phyloP scores from a whole-genome alignment of 2,113 vertebrate genomes.

The Todiramphus saurophagus region DNA sequence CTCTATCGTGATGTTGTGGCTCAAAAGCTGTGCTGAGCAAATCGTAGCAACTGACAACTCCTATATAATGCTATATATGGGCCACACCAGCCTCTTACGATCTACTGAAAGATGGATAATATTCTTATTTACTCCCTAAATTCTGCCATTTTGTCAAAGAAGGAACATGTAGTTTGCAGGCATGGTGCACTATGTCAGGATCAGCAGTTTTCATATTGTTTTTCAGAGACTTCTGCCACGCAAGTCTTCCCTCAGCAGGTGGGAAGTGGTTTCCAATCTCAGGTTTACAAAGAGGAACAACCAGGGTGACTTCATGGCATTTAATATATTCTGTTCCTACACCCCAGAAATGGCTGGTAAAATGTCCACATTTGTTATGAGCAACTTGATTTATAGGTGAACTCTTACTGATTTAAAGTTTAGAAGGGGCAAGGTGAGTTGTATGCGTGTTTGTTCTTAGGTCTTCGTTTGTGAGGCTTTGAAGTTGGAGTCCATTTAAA shows the following conservation, averaged over 20 bases:
- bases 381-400: constrained; percentile 7
- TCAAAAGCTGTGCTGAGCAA: constrained; percentile 15
- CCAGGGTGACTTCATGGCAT: constrained; percentile 18
- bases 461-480: not conserved
- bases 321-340: not conserved
- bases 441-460: not conserved
- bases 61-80: not conserved
- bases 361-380: not conserved
- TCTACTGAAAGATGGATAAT: not conserved
- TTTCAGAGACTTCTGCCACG: not conserved
- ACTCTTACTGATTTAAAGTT: not conserved
- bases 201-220: constrained; percentile 5
- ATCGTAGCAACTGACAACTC: not conserved
- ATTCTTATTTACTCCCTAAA: not conserved
- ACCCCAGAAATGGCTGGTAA: not conserved
- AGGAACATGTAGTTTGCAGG: not conserved
- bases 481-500: constrained; percentile 10
- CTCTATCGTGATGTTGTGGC: not conserved
- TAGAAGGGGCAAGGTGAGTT: not conserved
- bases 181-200: not conserved
- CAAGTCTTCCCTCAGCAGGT: constrained; percentile 3
- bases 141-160: not conserved
- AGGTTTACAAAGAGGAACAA: constrained; percentile 27
- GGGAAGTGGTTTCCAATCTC: constrained; percentile 23
- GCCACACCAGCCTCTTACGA: not conserved